phyloP scores from a whole-genome alignment of 2,888 invertebrate genomes.

The Alcis repandata region DNA sequence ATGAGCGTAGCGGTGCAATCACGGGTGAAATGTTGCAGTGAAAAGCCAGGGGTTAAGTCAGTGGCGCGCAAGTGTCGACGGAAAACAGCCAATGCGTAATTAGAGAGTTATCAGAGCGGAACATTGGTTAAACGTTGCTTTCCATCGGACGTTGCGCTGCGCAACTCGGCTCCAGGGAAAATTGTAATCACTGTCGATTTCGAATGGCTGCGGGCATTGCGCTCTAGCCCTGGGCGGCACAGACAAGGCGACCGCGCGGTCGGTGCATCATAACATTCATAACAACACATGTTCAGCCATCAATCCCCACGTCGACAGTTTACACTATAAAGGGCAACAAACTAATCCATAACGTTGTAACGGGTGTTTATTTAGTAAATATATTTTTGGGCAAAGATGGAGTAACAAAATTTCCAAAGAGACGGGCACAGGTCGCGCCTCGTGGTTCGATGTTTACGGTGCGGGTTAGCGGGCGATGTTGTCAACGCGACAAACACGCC shows the following conservation, averaged over 20 bases:
- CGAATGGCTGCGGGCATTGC: constrained; percentile 76
- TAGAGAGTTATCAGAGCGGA: constrained; percentile 85
- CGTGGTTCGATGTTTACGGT: constrained; percentile 62
- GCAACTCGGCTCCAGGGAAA: constrained; percentile 83
- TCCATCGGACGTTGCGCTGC: constrained; percentile 85
- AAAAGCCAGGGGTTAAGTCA: constrained; percentile 81
- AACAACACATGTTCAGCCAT: constrained; percentile 62
- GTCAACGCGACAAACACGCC: constrained; percentile 74
- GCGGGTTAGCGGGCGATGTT: constrained; percentile 68
- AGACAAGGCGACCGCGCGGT: constrained; percentile 27
- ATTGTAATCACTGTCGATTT: constrained; percentile 86
- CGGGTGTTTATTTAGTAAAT: constrained; percentile 68
- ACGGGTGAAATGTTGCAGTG: constrained; percentile 77
- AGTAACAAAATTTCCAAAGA: constrained; percentile 64
- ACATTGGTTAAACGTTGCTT: constrained; percentile 86
- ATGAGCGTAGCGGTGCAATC: constrained; percentile 67
- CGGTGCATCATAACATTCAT: constrained; percentile 35
- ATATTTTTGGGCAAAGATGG: constrained; percentile 63
- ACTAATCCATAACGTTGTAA: constrained; percentile 60
- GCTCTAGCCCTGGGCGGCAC: constrained; percentile 56
- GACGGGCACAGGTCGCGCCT: constrained; percentile 58
- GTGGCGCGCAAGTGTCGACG: constrained; percentile 78
- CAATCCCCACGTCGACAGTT: constrained; percentile 59
- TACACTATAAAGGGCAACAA: constrained; percentile 62
- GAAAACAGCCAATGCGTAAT: constrained; percentile 82